Conservation (phyloP, 2,797 vertebrate species). For the Micrastur ruficollis region DNA sequence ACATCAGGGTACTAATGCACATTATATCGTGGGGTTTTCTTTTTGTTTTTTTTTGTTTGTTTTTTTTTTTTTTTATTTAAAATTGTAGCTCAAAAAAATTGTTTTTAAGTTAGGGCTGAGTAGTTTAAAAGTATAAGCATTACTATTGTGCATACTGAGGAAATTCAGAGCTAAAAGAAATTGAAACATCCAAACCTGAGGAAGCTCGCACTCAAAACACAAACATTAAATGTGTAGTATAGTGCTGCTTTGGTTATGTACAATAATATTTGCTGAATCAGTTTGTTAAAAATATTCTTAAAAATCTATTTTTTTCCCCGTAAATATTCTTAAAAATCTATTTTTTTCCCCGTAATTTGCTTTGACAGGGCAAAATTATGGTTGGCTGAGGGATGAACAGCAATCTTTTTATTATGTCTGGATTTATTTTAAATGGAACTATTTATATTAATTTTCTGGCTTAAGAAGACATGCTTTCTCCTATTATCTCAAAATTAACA, state of each 20-base stretch:
- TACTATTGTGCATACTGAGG: background rate
- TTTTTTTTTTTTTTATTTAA: background rate
- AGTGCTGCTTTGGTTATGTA: background rate
- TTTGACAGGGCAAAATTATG: background rate
- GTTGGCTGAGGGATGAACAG: background rate
- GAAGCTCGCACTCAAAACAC: background rate
- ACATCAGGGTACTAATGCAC: background rate
- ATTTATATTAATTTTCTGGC: background rate
- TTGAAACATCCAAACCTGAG: background rate
- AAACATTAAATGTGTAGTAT: background rate
- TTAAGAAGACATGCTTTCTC: background rate
- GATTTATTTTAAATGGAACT: background rate
- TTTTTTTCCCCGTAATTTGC: background rate
- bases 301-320: background rate
- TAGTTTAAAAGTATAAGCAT: background rate
- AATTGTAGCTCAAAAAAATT: background rate
- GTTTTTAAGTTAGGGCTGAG: background rate
- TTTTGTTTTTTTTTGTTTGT: background rate
- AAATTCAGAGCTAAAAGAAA: background rate
- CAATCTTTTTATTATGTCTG: background rate
- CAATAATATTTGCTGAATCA: background rate
- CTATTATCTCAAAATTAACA: background rate
- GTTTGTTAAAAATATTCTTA: background rate
- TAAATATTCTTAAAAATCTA: background rate
- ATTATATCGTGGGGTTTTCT: too few relatives aligned